Percentiles rank a stretch among this genome's conserved stretches.
Conservation (phyloP, 2,888 invertebrate species). For the Caenorhabditis sulstoni region DNA sequence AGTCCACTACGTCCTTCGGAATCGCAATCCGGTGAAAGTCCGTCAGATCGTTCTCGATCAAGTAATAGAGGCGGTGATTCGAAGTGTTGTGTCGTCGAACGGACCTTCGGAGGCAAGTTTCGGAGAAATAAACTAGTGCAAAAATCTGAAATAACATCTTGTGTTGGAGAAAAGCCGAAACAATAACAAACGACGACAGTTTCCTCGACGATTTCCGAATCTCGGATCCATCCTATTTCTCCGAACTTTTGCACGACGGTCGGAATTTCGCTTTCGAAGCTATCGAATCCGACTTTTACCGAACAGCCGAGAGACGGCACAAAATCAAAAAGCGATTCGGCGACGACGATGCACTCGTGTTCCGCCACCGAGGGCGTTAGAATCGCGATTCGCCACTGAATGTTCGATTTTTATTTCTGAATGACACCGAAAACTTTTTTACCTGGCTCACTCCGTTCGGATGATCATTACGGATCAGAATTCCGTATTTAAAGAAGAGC, state of each 20-base stretch:
- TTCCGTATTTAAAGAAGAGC: constrained; percentile 28
- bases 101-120: background rate
- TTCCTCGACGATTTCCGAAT: constrained; percentile 16
- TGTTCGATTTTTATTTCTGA: background rate
- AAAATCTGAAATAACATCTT: constrained; percentile 40
- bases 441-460: background rate
- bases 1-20: constrained; percentile 7
- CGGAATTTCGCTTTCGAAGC: background rate
- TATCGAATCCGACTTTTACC: constrained; percentile 22
- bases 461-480: constrained; percentile 6
- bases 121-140: background rate
- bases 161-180: background rate
- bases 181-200: constrained; percentile 13
- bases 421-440: background rate
- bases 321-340: background rate
- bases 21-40: constrained; percentile 24
- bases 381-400: constrained; percentile 31
- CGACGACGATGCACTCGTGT: constrained; percentile 3
- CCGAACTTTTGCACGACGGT: background rate
- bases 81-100: background rate
- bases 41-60: constrained; percentile 25
- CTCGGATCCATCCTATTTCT: constrained; percentile 34
- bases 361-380: background rate
- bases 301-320: constrained; percentile 8
- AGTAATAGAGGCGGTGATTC: background rate